Evolutionary conservation across 2,888 invertebrate genomes (phyloP), one percentile per base, ranked within the genome.

Genomic region (Cephus spinipes): DNA sequence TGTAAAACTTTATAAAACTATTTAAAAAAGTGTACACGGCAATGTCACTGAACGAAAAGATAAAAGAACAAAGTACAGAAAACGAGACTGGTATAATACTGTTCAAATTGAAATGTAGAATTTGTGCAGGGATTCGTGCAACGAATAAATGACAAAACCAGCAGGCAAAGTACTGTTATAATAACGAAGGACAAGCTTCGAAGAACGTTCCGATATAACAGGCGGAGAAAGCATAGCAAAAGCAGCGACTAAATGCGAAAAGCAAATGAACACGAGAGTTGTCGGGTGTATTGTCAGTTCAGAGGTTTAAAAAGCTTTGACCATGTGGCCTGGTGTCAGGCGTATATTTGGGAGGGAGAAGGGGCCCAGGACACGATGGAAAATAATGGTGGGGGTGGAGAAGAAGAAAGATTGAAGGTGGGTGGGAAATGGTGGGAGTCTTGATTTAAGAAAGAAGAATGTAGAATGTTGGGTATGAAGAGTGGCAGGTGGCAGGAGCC

Each of bases 401-500:
- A 68, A 40, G 55, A 34, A 36, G 32, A 31, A 73, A 75, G 55
- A 34, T n/a, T 11, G 35, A 55, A 40, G 30, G 32, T 32, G n/a
- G 71, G 23, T 55, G 33, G 40, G 68, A 15, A 73, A 68, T 34
- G 68, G 69, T 30, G 75, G 31, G 55, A 55, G 55, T 30, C 31
- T 23, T 30, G 55, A 68, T 23, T 69, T 31, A 23, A 68, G 74
- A 35, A 34, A 40, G 74, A 68, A n/a, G 35, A 31, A 30, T 3
- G 31, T 11, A 15, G 12, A 74, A 73, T 40, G 69, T 73, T 32
- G 71, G 30, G 55, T 69, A 68, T 75, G 71, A 73, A 79, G 33
- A 74, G 68, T 35, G 15, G 40, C 40, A 68, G 73, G 68, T 34
- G 68, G 55, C 33, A 40, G 71, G n/a, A n/a, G 55, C 12, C 31